These are phyloP conservation scores for Odontomyia ornata DNA, from an alignment of 2,888 invertebrate species.

Conservation along the genomic window DNA sequence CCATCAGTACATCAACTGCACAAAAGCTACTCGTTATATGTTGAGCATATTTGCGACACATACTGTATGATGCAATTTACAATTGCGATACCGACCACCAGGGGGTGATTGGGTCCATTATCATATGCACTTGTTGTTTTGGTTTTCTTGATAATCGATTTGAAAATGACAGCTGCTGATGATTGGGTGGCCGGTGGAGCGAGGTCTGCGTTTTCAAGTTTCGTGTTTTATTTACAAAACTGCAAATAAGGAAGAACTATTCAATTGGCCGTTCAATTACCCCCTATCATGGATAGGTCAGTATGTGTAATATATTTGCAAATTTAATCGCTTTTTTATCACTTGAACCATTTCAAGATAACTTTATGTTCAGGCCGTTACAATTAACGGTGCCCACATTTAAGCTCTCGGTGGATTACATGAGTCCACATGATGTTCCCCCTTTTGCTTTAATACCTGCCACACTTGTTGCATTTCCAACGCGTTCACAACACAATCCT, in stretches of 20 bases:
- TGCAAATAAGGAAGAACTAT: background rate
- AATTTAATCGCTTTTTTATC: background rate
- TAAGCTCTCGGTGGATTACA: background rate
- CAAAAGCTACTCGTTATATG: no score
- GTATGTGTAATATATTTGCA: background rate
- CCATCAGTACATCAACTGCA: no score
- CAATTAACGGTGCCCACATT: background rate
- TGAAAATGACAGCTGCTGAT: slow-evolving; percentile 23
- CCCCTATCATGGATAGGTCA: background rate
- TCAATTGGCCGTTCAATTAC: background rate
- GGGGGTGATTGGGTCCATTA: background rate
- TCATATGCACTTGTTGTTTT: background rate
- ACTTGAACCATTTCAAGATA: no score
- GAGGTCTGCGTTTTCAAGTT: background rate
- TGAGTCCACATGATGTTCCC: background rate
- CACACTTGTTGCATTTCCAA: slow-evolving; percentile 9
- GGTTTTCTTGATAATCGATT: slow-evolving; percentile 1
- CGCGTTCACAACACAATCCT: background rate
- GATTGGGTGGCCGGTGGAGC: background rate
- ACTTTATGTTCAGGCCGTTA: background rate
- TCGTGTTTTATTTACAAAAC: background rate
- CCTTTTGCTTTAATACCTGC: background rate
- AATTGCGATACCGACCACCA: slow-evolving; percentile 21
- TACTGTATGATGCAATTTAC: no score
- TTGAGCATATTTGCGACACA: no score